These are phyloP conservation scores for Cinclus mexicanus DNA, from an alignment of 2,113 vertebrate genomes.

Conservation along the genomic window DNA sequence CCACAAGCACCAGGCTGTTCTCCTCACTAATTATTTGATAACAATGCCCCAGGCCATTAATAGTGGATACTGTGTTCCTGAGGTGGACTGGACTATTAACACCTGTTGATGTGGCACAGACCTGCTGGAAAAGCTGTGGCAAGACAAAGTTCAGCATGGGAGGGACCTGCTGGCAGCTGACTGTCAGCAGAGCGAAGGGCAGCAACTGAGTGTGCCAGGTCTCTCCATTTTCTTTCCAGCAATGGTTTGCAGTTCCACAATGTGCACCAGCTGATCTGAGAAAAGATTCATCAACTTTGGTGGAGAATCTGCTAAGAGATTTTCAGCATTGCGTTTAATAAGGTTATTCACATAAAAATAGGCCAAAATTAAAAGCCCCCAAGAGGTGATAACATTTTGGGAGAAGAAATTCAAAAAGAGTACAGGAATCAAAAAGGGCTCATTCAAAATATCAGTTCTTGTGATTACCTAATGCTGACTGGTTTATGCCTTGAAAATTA, in stretches of 20 bases:
- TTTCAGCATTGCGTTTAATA: accelerated
- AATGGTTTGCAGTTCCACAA: not conserved
- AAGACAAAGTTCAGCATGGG: not conserved
- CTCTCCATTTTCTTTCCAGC: not conserved
- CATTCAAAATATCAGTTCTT: not conserved
- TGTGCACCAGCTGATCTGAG: not conserved
- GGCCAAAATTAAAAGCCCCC: not conserved
- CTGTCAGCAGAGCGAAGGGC: conserved; percentile 8
- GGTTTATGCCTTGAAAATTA: not conserved
- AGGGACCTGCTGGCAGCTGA: not conserved
- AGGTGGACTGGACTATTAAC: not conserved
- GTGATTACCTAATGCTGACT: no score
- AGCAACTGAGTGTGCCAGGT: not conserved
- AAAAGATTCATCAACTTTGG: not conserved
- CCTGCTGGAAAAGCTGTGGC: not conserved
- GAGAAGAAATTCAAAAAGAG: not conserved
- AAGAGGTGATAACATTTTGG: not conserved
- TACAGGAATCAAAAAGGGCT: accelerated
- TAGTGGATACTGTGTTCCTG: not conserved
- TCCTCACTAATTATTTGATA: not conserved
- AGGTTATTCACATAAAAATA: not conserved
- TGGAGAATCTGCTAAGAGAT: not conserved
- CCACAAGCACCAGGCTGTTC: not conserved
- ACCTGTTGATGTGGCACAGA: not conserved
- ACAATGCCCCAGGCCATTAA: not conserved